These are phyloP conservation scores for Phortica variegata DNA, from an alignment of 1,140 invertebrate genomes.

Conservation along the genomic window DNA sequence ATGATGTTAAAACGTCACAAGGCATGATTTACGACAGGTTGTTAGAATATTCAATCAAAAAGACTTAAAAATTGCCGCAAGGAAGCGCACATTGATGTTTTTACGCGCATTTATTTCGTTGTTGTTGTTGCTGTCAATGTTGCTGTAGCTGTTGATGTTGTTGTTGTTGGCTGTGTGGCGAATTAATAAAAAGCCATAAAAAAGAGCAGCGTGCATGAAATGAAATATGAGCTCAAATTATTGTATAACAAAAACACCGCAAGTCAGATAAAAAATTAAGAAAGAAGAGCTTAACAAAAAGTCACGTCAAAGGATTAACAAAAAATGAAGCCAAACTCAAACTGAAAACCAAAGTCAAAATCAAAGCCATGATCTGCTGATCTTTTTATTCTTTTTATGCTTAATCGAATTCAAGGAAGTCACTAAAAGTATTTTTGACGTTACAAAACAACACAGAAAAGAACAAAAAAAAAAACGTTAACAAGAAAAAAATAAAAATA, in stretches of 20 bases:
- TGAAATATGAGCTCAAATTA: slow-evolving; percentile 54
- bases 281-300: too few species aligned
- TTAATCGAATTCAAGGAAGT: background rate
- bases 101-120: too few species aligned
- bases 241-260: too few species aligned
- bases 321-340: slow-evolving; percentile 30
- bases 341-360: slow-evolving; percentile 1
- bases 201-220: slow-evolving; percentile 24
- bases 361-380: too few species aligned
- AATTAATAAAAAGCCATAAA: slow-evolving; percentile 11
- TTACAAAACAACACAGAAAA: too few species aligned
- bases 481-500: too few species aligned
- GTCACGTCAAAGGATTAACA: slow-evolving; percentile 53
- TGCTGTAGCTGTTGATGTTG: background rate
- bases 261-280: too few species aligned
- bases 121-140: background rate
- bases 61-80: slow-evolving; percentile 49
- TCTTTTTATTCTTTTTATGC: too few species aligned
- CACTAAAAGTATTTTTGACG: slow-evolving; percentile 10
- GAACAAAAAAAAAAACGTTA: too few species aligned
- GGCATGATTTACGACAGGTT: slow-evolving; percentile 43
- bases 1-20: slow-evolving; percentile 28
- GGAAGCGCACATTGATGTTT: slow-evolving; percentile 17
- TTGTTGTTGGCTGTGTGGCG: slow-evolving; percentile 13
- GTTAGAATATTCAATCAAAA: slow-evolving; percentile 49